These are phyloP conservation scores for Trinectes maculatus DNA, from an alignment of 2,113 vertebrate species.

Conservation along the genomic window DNA sequence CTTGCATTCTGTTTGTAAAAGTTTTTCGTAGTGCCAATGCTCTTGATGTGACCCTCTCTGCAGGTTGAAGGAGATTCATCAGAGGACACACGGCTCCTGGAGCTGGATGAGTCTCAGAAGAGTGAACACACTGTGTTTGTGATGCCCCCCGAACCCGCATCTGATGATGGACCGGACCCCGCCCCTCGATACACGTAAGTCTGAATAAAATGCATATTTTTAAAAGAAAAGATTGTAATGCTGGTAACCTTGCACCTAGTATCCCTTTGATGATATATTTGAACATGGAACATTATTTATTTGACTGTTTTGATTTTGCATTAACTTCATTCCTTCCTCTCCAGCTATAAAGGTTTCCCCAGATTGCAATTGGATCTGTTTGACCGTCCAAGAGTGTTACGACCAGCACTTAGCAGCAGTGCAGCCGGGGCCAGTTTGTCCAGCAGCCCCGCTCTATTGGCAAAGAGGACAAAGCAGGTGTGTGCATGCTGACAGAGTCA, in stretches of 20 bases:
- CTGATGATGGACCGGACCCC: slow-evolving; percentile 79
- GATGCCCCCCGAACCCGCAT: slow-evolving; percentile 90
- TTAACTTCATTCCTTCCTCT: background rate
- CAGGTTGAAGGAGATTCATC: slow-evolving; percentile 90
- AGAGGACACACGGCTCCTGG: slow-evolving; percentile 91
- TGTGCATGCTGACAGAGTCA: background rate
- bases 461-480: slow-evolving; percentile 98
- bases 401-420: slow-evolving; percentile 85
- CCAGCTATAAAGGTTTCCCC: slow-evolving; percentile 93
- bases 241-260: background rate
- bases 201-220: no score
- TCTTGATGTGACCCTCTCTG: slow-evolving; percentile 29
- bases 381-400: slow-evolving; percentile 88
- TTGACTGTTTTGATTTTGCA: background rate
- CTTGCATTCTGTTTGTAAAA: background rate
- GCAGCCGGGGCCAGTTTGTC: slow-evolving; percentile 84
- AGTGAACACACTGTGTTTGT: slow-evolving; percentile 97
- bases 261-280: background rate
- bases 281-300: background rate
- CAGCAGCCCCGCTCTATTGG: slow-evolving; percentile 93
- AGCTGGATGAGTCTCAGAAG: slow-evolving; percentile 96
- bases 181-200: slow-evolving; percentile 86
- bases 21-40: background rate
- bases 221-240: background rate
- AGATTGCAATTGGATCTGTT: slow-evolving; percentile 89